Percentiles rank a stretch among this genome's conserved stretches.
Evolutionary conservation across 2,113 vertebrate genomes (phyloP).

Genomic region (Pseudorhombus dupliciocellatus): DNA sequence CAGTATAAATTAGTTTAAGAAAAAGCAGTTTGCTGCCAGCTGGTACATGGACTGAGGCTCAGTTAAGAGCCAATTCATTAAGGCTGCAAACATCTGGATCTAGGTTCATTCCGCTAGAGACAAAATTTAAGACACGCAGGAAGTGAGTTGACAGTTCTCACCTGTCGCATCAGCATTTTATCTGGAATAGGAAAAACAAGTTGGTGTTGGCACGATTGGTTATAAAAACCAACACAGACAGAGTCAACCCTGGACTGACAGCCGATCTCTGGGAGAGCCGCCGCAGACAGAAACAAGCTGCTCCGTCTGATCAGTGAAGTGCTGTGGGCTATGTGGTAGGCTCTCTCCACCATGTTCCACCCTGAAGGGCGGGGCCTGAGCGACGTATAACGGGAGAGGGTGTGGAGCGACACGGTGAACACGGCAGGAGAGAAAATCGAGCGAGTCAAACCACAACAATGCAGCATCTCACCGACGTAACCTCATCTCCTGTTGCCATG

Average conservation of each 20-base stretch:
- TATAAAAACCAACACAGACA: no score
- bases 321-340: background rate
- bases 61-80: background rate
- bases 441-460: slow-evolving; percentile 14
- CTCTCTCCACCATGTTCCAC: background rate
- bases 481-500: slow-evolving; percentile 38
- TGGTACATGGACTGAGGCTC: no score
- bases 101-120: background rate
- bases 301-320: background rate
- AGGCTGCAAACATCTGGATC: background rate
- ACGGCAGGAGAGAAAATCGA: background rate
- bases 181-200: background rate
- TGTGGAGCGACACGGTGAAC: background rate
- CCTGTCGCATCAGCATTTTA: background rate
- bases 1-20: no score
- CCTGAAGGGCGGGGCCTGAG: background rate
- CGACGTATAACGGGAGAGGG: background rate
- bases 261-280: background rate
- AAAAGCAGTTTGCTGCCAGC: no score
- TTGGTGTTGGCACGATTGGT: background rate
- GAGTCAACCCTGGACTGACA: background rate
- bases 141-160: background rate
- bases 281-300: background rate
- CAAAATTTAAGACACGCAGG: background rate
- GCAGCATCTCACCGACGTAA: background rate